Base-by-base conservation (phyloP, 2,888 invertebrate genomes). In the Elysia crispata region DNA sequence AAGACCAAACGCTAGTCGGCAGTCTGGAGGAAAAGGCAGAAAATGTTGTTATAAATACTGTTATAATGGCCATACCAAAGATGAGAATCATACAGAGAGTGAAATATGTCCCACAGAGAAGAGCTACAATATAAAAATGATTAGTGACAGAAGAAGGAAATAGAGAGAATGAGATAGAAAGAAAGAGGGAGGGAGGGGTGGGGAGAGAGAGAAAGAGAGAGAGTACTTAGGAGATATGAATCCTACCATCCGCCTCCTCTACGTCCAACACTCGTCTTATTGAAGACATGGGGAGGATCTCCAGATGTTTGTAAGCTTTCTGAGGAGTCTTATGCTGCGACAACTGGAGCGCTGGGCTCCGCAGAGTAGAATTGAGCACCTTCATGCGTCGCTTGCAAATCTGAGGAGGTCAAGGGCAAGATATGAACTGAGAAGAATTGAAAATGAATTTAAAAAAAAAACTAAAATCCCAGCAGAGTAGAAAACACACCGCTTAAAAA, bases 261-360 rank as follows among this genome's bases (percentile, higher is more conserved):
- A 98, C 96, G 92, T 98, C 97, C 77, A 98, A 95, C 84, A 98
- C 97, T 89, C 96, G 95, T 91, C 96, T 97, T 87, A 98, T 96
- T 83, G 96, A 95, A 88, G 96, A 96, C 85, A 98, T 94, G 62
- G 96, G 95, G 94, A 98, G 95, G 90, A 98, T 94, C 88, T 96
- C 96, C 83, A 98, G 95, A 92, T 98, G 98, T 91, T 98, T 96
- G 93, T 96, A 97, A 0, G 96, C 95, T 92, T 98, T 98, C 86
- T 90, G 88, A 13, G 90, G 89, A 0, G 90, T 88, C 82, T 89
- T 91, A 85, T 95, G 95, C 11, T 93, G 90, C 67, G 95, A 94
- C 0, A 96, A 95, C 85, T 95, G 95, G 90, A 95, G 89, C 33
- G 85, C 79, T 3, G 80, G 80, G 66, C 80, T 80, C 23, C 57